phyloP scores from a whole-genome alignment of 2,888 invertebrate species.

The Agrochola litura region DNA sequence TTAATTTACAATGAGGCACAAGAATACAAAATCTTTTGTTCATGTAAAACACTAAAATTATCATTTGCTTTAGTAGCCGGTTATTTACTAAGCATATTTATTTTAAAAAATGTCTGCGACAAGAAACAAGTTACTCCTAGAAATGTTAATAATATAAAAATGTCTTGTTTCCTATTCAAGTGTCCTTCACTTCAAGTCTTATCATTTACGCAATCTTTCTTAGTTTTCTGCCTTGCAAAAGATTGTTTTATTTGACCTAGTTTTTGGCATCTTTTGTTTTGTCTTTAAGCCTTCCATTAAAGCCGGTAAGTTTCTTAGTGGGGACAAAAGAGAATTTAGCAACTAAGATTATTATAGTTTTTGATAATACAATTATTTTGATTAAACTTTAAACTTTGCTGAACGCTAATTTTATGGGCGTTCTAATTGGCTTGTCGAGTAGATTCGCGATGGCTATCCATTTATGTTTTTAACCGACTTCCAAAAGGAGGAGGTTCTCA shows the following conservation, averaged over 20 bases:
- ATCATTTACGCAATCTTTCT: conserved; percentile 30
- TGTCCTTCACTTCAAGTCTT: conserved; percentile 11
- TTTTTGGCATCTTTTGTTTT: conserved; percentile 37
- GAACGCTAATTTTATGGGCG: not conserved
- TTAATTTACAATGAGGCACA: not conserved
- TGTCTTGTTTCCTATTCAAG: conserved; percentile 21
- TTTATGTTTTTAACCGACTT: too few species aligned
- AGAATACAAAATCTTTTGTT: not conserved
- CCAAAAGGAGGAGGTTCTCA: too few species aligned
- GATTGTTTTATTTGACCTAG: conserved; percentile 35
- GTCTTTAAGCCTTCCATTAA: conserved; percentile 26
- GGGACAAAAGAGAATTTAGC: conserved; percentile 14
- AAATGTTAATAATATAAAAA: conserved; percentile 17
- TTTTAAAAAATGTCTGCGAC: not conserved
- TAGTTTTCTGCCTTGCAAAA: conserved; percentile 32
- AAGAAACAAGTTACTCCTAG: not conserved
- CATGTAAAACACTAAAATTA: conserved; percentile 7
- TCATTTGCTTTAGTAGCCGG: not conserved
- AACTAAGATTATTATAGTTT: conserved; percentile 8
- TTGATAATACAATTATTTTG: conserved; percentile 1
- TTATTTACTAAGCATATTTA: conserved; percentile 20
- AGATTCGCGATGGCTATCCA: not conserved
- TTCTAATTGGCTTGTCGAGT: not conserved
- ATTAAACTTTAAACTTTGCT: not conserved
- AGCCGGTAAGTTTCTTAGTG: conserved; percentile 4